Conservation (phyloP, 1,140 invertebrate species). For the Drosophila leontia region DNA sequence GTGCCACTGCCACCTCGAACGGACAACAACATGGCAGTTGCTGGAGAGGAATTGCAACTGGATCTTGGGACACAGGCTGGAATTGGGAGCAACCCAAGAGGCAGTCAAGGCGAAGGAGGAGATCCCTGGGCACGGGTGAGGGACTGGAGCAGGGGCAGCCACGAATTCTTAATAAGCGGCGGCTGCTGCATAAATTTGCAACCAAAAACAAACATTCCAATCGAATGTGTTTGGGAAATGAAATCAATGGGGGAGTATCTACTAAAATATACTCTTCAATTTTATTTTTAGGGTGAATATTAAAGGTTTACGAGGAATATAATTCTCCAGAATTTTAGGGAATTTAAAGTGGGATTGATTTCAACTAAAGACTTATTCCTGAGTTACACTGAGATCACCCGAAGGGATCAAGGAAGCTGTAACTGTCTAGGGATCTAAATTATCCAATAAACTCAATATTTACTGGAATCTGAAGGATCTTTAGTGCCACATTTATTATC, state of each 20-base stretch:
- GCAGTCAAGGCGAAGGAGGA: not conserved
- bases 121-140: conserved; percentile 2
- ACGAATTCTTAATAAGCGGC: conserved; percentile 75
- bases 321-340: not conserved
- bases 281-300: too few species aligned
- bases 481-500: too few species aligned
- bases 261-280: conserved; percentile 22
- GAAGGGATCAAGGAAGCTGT: not conserved
- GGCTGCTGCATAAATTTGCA: conserved; percentile 80
- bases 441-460: not conserved
- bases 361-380: not conserved
- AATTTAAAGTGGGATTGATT: too few species aligned
- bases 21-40: conserved; percentile 37
- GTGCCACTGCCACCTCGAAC: conserved; percentile 73
- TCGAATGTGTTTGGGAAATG: conserved; percentile 9
- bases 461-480: not conserved
- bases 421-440: not conserved
- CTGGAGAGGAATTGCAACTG: conserved; percentile 21
- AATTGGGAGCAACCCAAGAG: too few species aligned
- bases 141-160: conserved; percentile 21
- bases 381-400: not conserved
- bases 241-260: not conserved
- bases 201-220: conserved; percentile 54
- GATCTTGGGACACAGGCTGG: not conserved
- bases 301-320: too few species aligned